Base-by-base conservation (phyloP, 2,797 vertebrate genomes). In the Sebastiscus albofasciatus region DNA sequence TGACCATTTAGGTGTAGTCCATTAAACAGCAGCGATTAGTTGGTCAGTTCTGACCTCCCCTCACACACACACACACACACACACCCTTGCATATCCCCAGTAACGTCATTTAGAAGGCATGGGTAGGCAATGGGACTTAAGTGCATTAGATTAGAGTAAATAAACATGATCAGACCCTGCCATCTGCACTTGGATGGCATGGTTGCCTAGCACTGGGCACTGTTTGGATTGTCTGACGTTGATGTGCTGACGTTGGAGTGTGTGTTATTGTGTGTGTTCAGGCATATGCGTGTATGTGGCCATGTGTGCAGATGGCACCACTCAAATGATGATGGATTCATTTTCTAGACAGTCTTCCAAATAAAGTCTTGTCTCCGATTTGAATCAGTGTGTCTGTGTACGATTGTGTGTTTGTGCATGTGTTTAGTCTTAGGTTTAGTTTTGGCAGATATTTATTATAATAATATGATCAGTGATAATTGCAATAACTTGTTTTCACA, bases 121-220 rank as follows among this genome's bases (percentile, higher is more conserved):
- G 85, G 91, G 54, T 61, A 90, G 80, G 83, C 87, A 89, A 73
- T 24, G 27, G 74, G 84, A 90, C 76, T 93, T 92, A 92, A 93
- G 90, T 93, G 91, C 89, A 94, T 92, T 91, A 92, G 80, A 91
- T 91, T 88, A 91, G 85, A 94, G 88, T 92, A 93, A 92, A 93
- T 94, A 93, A 95, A 94, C 92, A 95, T 85, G 83, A 94, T 94
- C 89, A 93, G 91, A 87, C 66, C 27, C 84, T 80, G 84, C 92
- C 95, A 95, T 94, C 91, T 95, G 94, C 78, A 79, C 85, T 71
- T 72, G 90, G 91, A 93, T 93, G 87, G 89, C 85, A 87, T 70
- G 75, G 94, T 95, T 95, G 94, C 93, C 90, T 94, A 92, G 94
- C 91, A 87, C 67, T 79, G 75, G 68, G 74, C 77, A 79, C 75